phyloP scores from a whole-genome alignment of 2,797 vertebrate species.

The Eremophila alpestris region DNA sequence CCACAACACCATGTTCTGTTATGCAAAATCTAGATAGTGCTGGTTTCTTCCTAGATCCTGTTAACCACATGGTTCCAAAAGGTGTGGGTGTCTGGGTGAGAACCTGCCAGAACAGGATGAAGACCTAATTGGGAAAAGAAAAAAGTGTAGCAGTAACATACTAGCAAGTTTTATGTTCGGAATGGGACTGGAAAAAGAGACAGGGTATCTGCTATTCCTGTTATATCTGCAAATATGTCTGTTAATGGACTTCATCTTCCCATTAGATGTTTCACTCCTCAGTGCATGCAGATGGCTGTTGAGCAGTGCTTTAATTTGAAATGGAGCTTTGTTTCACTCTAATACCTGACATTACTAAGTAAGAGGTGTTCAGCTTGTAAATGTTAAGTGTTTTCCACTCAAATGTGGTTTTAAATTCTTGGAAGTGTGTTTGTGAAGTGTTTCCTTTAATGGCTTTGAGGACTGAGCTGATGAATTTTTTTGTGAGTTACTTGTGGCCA shows the following conservation, averaged over 20 bases:
- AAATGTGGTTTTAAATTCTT: constrained; percentile 26
- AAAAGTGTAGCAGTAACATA: background rate
- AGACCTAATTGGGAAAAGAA: background rate
- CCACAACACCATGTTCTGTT: background rate
- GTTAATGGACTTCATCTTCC: background rate
- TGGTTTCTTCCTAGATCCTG: background rate
- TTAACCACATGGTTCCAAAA: background rate
- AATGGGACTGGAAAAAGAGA: background rate
- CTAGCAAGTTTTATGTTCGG: constrained; percentile 2
- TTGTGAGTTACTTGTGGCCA: background rate
- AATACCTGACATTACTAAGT: constrained; percentile 22
- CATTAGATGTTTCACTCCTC: background rate
- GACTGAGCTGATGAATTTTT: background rate
- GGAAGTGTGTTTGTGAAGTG: background rate
- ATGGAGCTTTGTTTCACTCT: background rate
- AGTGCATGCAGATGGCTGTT: background rate
- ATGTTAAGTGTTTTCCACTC: background rate
- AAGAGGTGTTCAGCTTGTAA: background rate
- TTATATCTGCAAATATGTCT: background rate
- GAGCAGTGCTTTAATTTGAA: constrained; percentile 8
- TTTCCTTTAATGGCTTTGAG: background rate
- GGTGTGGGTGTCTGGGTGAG: background rate
- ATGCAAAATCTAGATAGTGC: background rate
- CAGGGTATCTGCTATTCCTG: background rate
- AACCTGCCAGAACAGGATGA: background rate